These are phyloP conservation scores for Motacilla alba DNA, from an alignment of 2,113 vertebrate genomes.

Conservation along the genomic window DNA sequence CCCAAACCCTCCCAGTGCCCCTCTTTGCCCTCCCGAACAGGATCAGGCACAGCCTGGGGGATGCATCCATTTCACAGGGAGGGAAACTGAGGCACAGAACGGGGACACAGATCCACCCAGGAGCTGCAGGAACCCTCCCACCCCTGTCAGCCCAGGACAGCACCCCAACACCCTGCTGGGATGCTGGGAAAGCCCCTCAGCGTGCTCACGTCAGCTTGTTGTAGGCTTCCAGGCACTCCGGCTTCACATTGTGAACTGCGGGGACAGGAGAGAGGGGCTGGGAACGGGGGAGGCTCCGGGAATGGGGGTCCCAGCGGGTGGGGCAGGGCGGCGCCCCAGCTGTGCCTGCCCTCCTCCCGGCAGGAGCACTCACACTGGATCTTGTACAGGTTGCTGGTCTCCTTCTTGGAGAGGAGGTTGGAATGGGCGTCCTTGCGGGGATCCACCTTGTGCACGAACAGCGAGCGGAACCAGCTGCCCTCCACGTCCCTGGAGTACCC, in stretches of 20 bases:
- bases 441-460: conserved; percentile 92
- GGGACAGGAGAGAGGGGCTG: conserved; percentile 21
- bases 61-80: not conserved
- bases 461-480: conserved; percentile 90
- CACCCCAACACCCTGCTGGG: fast-evolving
- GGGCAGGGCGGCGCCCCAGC: not conserved
- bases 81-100: not conserved
- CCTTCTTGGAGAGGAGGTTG: conserved; percentile 93
- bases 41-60: no score
- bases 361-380: conserved; percentile 85
- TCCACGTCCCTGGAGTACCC: conserved; percentile 79
- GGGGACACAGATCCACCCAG: fast-evolving
- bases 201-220: conserved; percentile 87
- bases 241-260: conserved; percentile 95
- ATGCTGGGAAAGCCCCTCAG: fast-evolving
- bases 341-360: fast-evolving
- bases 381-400: conserved; percentile 94
- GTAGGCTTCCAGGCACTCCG: conserved; percentile 89
- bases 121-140: not conserved
- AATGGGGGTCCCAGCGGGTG: fast-evolving
- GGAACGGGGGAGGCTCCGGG: not conserved
- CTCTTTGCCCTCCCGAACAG: not conserved
- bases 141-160: not conserved
- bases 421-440: conserved; percentile 95
- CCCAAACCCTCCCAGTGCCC: not conserved